Conservation (phyloP, 2,888 invertebrate species). For the Cepaea hortensis region DNA sequence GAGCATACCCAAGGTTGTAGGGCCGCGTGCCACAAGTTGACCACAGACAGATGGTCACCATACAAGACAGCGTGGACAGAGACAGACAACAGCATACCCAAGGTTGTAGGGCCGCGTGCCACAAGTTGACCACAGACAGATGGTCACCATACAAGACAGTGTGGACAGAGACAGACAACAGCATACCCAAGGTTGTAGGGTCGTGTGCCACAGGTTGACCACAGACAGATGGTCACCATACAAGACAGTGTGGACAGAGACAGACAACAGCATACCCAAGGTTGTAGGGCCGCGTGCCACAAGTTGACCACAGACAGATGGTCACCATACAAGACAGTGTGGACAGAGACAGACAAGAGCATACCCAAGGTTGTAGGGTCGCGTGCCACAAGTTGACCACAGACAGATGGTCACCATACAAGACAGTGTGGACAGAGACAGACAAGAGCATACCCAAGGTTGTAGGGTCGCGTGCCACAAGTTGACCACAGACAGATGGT, state of each 20-base stretch:
- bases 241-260: too few species aligned
- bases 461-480: slow-evolving; percentile 37
- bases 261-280: slow-evolving; percentile 20
- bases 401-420: slow-evolving; percentile 54
- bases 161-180: neutral
- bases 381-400: slow-evolving; percentile 52
- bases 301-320: slow-evolving; percentile 54
- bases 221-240: slow-evolving; percentile 54
- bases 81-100: slow-evolving; percentile 23
- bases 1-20: slow-evolving; percentile 20
- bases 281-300: slow-evolving; percentile 30
- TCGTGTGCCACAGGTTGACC: slow-evolving; percentile 50
- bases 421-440: too few species aligned
- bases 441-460: slow-evolving; percentile 17
- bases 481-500: slow-evolving; percentile 54
- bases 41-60: slow-evolving; percentile 55
- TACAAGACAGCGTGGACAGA: too few species aligned
- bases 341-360: neutral
- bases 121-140: slow-evolving; percentile 55
- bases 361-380: slow-evolving; percentile 17
- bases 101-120: slow-evolving; percentile 2
- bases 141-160: slow-evolving; percentile 52
- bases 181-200: slow-evolving; percentile 25
- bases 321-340: slow-evolving; percentile 53
- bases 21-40: slow-evolving; percentile 46